These are phyloP conservation scores for Amphiprion clarkii DNA, from an alignment of 2,797 vertebrate species.

Conservation along the genomic window DNA sequence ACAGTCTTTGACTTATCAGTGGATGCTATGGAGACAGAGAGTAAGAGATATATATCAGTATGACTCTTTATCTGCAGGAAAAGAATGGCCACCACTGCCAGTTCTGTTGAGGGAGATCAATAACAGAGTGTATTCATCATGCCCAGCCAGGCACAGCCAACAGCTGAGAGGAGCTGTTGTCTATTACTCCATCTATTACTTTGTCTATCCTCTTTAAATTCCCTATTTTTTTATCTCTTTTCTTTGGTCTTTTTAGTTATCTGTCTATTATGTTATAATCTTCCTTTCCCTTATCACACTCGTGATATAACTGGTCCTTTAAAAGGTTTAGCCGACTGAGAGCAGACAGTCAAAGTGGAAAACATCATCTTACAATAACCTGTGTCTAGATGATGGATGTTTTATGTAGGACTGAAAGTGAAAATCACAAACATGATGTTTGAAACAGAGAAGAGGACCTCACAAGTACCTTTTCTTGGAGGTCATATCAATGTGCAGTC, in stretches of 20 bases:
- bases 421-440: not conserved
- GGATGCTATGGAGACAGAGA: conserved; percentile 31
- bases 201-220: not conserved
- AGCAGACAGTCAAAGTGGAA: not conserved
- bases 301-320: not conserved
- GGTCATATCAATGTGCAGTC: not conserved
- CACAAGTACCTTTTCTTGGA: too few species aligned
- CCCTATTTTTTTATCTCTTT: not conserved
- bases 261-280: not conserved
- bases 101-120: conserved; percentile 61
- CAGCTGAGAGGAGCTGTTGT: conserved; percentile 46
- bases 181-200: conserved; percentile 43
- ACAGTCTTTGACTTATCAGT: conserved; percentile 31
- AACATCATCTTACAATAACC: not conserved
- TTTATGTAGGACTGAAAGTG: not conserved
- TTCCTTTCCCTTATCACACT: not conserved
- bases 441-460: not conserved
- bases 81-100: conserved; percentile 27
- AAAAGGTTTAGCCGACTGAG: not conserved
- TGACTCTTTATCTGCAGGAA: conserved; percentile 53
- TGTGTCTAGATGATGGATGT: not conserved
- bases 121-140: conserved; percentile 59
- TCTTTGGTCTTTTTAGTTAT: not conserved
- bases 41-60: conserved; percentile 14
- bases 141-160: conserved; percentile 52